Evolutionary conservation across 1,140 invertebrate species (phyloP).

Genomic region (Orchestia grillus): DNA sequence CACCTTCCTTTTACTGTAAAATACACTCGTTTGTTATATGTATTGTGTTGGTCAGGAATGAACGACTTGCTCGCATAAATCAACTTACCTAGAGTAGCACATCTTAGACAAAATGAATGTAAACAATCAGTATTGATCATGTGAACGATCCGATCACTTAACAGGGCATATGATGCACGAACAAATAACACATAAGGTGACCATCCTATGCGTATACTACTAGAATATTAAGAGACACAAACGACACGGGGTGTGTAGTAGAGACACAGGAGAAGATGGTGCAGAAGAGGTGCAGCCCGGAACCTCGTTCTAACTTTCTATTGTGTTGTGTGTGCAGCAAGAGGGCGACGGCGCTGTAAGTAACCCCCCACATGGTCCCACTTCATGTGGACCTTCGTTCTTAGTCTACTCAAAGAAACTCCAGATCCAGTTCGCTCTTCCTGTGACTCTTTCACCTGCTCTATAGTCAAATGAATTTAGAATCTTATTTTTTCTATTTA

Average conservation of each 20-base stretch:
- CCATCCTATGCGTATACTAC: background rate
- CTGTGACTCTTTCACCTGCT: background rate
- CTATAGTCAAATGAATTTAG: background rate
- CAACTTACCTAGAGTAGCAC: no score
- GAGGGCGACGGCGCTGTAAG: constrained; percentile 47
- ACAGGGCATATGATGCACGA: background rate
- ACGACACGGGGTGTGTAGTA: background rate
- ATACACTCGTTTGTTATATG: no score
- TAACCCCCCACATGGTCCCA: background rate
- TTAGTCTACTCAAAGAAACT: background rate
- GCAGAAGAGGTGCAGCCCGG: background rate
- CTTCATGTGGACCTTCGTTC: background rate
- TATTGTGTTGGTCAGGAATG: no score
- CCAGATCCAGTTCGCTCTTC: background rate
- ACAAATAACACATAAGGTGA: background rate
- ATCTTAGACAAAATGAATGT: background rate
- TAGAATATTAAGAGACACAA: background rate
- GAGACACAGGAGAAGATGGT: background rate
- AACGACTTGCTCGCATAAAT: no score
- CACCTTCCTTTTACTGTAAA: background rate
- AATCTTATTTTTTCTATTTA: background rate
- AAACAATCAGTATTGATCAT: background rate
- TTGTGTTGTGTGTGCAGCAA: constrained; percentile 42
- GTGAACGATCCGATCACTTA: background rate
- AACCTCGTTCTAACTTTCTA: constrained; percentile 5